These are phyloP conservation scores for Tanytarsus gracilentus DNA, from an alignment of 2,888 invertebrate genomes.

Conservation along the genomic window DNA sequence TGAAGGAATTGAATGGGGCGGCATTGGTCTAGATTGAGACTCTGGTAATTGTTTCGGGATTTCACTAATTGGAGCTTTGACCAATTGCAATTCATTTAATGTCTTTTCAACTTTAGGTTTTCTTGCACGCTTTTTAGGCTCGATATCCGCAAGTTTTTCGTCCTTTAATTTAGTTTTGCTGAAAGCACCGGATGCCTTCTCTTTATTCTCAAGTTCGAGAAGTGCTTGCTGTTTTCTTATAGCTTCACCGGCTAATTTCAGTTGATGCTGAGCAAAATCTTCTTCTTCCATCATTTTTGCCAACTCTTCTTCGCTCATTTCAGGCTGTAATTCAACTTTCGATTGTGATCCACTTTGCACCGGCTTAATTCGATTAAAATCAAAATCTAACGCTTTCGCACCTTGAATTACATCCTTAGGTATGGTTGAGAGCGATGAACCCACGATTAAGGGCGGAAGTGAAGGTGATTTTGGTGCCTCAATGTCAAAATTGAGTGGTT, in stretches of 20 bases:
- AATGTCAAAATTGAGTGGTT: constrained; percentile 28
- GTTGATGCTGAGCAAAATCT: constrained; percentile 49
- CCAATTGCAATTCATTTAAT: neutral
- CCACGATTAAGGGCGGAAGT: constrained; percentile 32
- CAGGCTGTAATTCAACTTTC: constrained; percentile 39
- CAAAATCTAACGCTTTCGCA: constrained; percentile 42
- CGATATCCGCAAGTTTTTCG: constrained; percentile 13
- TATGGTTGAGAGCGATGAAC: constrained; percentile 41
- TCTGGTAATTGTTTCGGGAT: neutral
- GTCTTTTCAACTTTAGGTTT: constrained; percentile 18
- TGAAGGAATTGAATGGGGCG: neutral
- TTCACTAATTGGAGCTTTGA: too few relatives aligned
- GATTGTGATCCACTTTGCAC: neutral
- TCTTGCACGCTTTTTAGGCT: constrained; percentile 8
- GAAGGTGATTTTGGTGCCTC: constrained; percentile 31
- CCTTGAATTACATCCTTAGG: constrained; percentile 42
- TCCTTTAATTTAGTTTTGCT: constrained; percentile 24
- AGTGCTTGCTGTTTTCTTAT: constrained; percentile 49
- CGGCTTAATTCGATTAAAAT: constrained; percentile 37
- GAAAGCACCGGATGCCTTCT: constrained; percentile 35
- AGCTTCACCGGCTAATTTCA: constrained; percentile 40
- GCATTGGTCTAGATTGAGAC: neutral
- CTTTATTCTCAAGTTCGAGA: constrained; percentile 46
- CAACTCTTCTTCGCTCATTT: constrained; percentile 44
- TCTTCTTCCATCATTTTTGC: constrained; percentile 56